Evolutionary conservation across 2,888 invertebrate genomes (phyloP).

Genomic region (Hydropsyche betteni): DNA sequence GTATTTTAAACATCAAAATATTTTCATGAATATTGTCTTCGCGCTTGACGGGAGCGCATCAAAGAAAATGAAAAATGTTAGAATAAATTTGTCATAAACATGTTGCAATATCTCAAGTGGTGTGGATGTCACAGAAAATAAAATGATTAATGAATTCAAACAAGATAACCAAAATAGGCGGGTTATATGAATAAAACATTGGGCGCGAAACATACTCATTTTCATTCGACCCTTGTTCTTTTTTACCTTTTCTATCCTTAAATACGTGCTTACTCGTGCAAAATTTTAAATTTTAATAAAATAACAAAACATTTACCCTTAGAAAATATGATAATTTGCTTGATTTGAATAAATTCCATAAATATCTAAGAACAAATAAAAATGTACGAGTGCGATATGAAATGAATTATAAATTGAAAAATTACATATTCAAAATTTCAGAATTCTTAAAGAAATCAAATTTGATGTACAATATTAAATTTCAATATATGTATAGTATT

Average conservation of each 20-base stretch:
- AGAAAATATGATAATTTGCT: not conserved
- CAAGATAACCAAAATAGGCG: constrained; percentile 22
- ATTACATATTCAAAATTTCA: not conserved
- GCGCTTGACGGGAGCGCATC: too few relatives aligned
- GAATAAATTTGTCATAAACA: constrained; percentile 19
- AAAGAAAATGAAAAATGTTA: not conserved
- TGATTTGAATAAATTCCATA: not conserved
- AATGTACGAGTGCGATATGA: too few relatives aligned
- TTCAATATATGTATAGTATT: not conserved
- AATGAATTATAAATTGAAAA: too few relatives aligned
- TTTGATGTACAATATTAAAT: not conserved
- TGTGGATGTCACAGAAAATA: constrained; percentile 12
- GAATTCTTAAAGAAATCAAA: not conserved
- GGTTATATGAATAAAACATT: constrained; percentile 26
- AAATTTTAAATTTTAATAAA: constrained; percentile 22
- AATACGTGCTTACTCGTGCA: not conserved
- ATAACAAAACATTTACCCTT: not conserved
- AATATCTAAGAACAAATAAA: not conserved
- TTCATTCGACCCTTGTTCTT: constrained; percentile 12
- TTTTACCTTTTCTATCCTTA: not conserved
- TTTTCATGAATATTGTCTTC: too few relatives aligned
- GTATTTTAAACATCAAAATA: too few relatives aligned
- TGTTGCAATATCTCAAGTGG: constrained; percentile 18
- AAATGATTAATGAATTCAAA: constrained; percentile 32
- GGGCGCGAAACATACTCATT: constrained; percentile 19